Percentiles rank a stretch among this genome's conserved stretches.
Conservation (phyloP, 2,113 vertebrate species). For the Larimichthys polyactis region DNA sequence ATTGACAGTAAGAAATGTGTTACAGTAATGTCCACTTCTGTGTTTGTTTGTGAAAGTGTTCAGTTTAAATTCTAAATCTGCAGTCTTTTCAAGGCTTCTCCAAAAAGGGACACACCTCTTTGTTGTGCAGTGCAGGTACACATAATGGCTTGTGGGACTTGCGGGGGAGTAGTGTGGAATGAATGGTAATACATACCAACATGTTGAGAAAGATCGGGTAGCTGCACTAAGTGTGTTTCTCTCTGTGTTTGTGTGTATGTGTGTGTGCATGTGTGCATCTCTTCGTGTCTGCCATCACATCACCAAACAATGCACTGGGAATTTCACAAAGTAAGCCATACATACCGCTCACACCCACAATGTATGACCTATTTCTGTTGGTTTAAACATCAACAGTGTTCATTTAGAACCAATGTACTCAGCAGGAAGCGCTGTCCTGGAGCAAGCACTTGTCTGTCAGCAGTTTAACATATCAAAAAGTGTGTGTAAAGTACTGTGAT, state of each 20-base stretch:
- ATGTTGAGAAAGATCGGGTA: conserved; percentile 38
- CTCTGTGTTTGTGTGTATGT: conserved; percentile 18
- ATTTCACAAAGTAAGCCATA: conserved; percentile 37
- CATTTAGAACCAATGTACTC: background rate
- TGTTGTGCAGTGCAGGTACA: conserved; percentile 7
- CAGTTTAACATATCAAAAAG: background rate
- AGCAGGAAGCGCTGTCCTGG: background rate
- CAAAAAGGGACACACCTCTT: conserved; percentile 44
- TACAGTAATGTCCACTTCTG: background rate
- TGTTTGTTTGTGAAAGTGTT: background rate
- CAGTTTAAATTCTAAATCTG: background rate
- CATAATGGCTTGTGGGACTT: conserved; percentile 58
- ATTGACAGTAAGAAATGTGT: background rate
- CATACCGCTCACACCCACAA: conserved; percentile 29
- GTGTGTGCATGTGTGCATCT: conserved; percentile 13
- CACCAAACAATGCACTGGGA: conserved; percentile 13
- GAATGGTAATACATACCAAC: conserved; percentile 57
- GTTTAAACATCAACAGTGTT: conserved; percentile 20
- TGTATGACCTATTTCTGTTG: conserved; percentile 26
- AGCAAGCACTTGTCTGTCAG: background rate
- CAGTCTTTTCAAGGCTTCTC: background rate
- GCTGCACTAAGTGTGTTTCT: background rate
- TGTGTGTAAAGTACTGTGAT: background rate
- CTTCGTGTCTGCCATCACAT: conserved; percentile 15
- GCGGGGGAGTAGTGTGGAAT: conserved; percentile 63